These are phyloP conservation scores for Philopotamus ludificatus DNA, from an alignment of 1,140 invertebrate genomes.

Conservation along the genomic window DNA sequence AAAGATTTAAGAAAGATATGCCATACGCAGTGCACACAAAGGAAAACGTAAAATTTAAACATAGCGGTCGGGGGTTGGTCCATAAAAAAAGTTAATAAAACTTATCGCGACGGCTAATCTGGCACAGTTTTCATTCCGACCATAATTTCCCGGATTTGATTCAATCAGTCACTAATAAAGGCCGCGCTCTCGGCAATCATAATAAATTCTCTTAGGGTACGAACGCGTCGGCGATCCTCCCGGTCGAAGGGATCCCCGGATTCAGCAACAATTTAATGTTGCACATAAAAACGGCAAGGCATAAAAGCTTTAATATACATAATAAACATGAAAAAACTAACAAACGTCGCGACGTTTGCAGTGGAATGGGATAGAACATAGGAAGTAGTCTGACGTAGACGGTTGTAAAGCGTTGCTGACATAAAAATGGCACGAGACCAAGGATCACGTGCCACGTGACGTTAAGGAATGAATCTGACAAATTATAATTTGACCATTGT, in stretches of 20 bases:
- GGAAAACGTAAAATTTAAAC: too few species aligned
- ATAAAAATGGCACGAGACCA: not conserved
- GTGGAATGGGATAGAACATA: not conserved
- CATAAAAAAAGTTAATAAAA: too few species aligned
- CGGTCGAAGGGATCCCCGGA: not conserved
- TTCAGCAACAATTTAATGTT: constrained; percentile 22
- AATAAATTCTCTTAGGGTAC: not conserved
- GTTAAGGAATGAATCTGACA: too few species aligned
- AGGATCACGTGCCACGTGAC: too few species aligned
- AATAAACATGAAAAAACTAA: not conserved
- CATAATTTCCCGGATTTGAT: too few species aligned
- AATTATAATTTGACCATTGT: not conserved
- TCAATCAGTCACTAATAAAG: not conserved
- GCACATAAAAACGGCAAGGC: not conserved
- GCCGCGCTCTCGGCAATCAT: not conserved
- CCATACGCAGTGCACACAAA: too few species aligned
- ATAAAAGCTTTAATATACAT: constrained; percentile 15
- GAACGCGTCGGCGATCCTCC: not conserved
- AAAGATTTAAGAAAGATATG: too few species aligned
- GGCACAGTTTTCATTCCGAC: too few species aligned
- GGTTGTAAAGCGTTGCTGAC: not conserved
- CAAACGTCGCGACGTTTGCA: not conserved
- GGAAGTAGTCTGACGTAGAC: not conserved
- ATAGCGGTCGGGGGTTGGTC: too few species aligned
- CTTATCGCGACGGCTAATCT: too few species aligned